A percentile compares a stretch with the other conserved stretches of the same genome.
Evolutionary conservation across 2,888 invertebrate genomes (phyloP).

Genomic region (Aporophyla nigra): DNA sequence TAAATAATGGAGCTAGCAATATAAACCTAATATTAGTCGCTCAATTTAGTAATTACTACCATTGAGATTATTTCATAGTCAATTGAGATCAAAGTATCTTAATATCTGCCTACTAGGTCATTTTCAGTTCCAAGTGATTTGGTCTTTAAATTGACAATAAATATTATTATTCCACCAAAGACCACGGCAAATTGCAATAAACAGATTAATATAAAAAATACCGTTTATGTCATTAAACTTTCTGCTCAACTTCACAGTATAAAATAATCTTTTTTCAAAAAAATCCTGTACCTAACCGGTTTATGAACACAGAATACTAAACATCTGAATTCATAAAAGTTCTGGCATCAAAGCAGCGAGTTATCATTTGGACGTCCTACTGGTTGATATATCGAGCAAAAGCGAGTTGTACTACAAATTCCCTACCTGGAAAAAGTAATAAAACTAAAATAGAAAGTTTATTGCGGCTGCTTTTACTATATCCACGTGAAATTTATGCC

Average conservation of each 20-base stretch:
- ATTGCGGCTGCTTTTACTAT: constrained; percentile 74
- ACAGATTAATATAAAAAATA: background rate
- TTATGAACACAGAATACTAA: constrained; percentile 50
- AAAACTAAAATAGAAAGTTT: constrained; percentile 80
- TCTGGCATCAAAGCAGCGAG: constrained; percentile 43
- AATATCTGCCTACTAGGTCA: background rate
- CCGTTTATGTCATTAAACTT: background rate
- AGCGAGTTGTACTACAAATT: constrained; percentile 70
- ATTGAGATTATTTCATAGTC: background rate
- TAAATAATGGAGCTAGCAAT: background rate
- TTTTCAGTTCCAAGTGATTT: background rate
- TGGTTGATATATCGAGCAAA: constrained; percentile 60
- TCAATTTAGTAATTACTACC: background rate
- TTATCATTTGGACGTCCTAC: constrained; percentile 59
- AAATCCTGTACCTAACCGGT: constrained; percentile 29
- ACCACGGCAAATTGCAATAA: background rate
- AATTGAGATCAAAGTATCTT: background rate
- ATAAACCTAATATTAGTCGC: background rate
- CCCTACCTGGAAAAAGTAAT: constrained; percentile 70
- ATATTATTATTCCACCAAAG: background rate
- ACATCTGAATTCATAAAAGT: constrained; percentile 50
- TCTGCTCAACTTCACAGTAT: background rate
- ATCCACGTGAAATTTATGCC: constrained; percentile 73
- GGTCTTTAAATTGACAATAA: background rate
- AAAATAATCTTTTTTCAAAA: constrained; percentile 20